These are phyloP conservation scores for Euglossa dilemma DNA, from an alignment of 1,140 invertebrate species.

Conservation along the genomic window DNA sequence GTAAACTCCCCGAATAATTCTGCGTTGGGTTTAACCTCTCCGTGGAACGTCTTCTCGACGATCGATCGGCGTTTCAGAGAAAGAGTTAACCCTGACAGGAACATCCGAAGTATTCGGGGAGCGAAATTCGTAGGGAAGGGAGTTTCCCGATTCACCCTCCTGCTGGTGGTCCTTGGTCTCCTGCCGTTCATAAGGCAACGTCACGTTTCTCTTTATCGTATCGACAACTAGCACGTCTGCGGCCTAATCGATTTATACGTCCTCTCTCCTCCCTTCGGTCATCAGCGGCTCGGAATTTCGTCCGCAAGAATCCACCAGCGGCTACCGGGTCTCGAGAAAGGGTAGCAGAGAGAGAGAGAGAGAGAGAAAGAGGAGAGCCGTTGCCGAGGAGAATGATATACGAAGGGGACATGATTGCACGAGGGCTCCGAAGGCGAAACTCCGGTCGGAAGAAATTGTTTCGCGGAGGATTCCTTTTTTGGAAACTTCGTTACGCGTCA, in stretches of 20 bases:
- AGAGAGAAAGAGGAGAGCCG: no score
- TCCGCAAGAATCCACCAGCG: slow-evolving; percentile 43
- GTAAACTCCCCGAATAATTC: not conserved
- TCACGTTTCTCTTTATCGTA: slow-evolving; percentile 72
- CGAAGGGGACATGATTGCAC: slow-evolving; percentile 20
- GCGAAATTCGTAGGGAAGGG: no score
- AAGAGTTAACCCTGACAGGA: not conserved
- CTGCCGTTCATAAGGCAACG: slow-evolving; percentile 37
- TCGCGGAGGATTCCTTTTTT: not conserved
- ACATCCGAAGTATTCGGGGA: not conserved
- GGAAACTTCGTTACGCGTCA: not conserved
- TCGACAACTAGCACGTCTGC: slow-evolving; percentile 63
- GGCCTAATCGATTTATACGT: slow-evolving; percentile 76
- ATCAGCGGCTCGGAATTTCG: slow-evolving; percentile 27
- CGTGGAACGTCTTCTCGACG: not conserved
- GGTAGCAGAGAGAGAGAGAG: not conserved
- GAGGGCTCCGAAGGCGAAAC: not conserved
- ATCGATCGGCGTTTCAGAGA: not conserved
- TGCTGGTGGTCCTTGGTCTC: slow-evolving; percentile 26
- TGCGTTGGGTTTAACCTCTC: not conserved
- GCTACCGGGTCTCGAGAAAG: not conserved
- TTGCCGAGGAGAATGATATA: slow-evolving; percentile 17
- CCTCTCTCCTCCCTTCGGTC: slow-evolving; percentile 42
- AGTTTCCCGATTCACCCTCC: slow-evolving; percentile 15
- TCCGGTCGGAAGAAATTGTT: not conserved